These are phyloP conservation scores for Melikaiella ostensackeni DNA, from an alignment of 2,888 invertebrate genomes.

Conservation along the genomic window DNA sequence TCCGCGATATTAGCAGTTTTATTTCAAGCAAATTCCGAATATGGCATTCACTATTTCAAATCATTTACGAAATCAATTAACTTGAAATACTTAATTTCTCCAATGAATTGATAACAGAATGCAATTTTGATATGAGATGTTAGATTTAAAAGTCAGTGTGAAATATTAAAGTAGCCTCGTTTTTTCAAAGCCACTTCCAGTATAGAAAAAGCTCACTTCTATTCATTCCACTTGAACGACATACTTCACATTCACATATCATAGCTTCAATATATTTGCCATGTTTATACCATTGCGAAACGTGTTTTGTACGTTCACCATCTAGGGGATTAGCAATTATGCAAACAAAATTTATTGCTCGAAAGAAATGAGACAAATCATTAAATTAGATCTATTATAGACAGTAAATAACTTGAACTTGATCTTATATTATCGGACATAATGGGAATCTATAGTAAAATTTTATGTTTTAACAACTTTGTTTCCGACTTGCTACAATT, in stretches of 20 bases:
- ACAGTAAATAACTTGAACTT: not conserved
- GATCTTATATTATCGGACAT: not conserved
- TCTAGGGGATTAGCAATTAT: conserved; percentile 23
- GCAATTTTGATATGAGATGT: not conserved
- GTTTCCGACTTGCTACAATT: not conserved
- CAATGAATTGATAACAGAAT: not conserved
- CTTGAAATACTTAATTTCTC: not conserved
- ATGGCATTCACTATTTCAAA: too few species aligned
- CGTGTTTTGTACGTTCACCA: conserved; percentile 24
- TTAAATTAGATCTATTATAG: not conserved
- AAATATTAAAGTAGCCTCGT: not conserved
- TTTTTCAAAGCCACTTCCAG: conserved; percentile 19
- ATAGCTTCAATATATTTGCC: conserved; percentile 16
- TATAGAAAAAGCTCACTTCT: conserved; percentile 9
- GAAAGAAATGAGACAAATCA: conserved; percentile 25
- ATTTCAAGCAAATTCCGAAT: too few species aligned
- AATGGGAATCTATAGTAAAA: not conserved
- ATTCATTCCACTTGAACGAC: conserved; percentile 30
- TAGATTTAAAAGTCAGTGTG: not conserved
- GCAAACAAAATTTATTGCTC: conserved; percentile 22
- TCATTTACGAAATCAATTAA: too few species aligned
- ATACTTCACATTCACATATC: conserved; percentile 20
- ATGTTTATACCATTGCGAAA: conserved; percentile 27
- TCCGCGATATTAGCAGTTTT: too few species aligned
- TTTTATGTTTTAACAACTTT: not conserved